phyloP scores from a whole-genome alignment of 1,140 invertebrate genomes.

The Antheraea mylitta region DNA sequence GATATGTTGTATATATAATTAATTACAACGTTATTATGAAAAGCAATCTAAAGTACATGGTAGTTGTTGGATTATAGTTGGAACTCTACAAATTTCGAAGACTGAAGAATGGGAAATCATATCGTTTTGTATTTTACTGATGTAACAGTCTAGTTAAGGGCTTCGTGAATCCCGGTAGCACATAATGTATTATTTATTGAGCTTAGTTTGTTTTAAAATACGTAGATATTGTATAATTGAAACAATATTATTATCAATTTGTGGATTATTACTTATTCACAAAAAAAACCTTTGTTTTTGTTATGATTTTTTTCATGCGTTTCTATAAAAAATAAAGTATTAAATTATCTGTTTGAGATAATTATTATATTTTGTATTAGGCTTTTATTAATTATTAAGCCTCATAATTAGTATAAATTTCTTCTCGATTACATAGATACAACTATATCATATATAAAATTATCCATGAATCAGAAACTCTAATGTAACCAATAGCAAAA shows the following conservation, averaged over 20 bases:
- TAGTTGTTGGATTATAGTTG: conserved; percentile 65
- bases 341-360: not conserved
- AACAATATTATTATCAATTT: not conserved
- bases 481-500: conserved; percentile 20
- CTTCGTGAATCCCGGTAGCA: conserved; percentile 43
- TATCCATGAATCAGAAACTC: conserved; percentile 1
- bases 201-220: conserved; percentile 21
- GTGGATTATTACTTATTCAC: not conserved
- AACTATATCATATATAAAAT: conserved; percentile 12
- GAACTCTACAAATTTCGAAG: conserved; percentile 71
- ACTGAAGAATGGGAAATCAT: conserved; percentile 74
- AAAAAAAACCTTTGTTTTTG: no score
- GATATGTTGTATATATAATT: conserved; percentile 50
- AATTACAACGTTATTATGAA: conserved; percentile 48
- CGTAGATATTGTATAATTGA: not conserved
- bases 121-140: conserved; percentile 72
- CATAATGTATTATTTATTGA: conserved; percentile 48
- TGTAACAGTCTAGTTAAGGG: conserved; percentile 65
- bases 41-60: conserved; percentile 52
- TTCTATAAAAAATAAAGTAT: not conserved
- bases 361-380: not conserved
- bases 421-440: not conserved
- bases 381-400: not conserved
- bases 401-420: not conserved
- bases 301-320: not conserved